A percentile compares a stretch with the other conserved stretches of the same genome.
Conservation (phyloP, 2,113 vertebrate species). For the Indicator indicator region DNA sequence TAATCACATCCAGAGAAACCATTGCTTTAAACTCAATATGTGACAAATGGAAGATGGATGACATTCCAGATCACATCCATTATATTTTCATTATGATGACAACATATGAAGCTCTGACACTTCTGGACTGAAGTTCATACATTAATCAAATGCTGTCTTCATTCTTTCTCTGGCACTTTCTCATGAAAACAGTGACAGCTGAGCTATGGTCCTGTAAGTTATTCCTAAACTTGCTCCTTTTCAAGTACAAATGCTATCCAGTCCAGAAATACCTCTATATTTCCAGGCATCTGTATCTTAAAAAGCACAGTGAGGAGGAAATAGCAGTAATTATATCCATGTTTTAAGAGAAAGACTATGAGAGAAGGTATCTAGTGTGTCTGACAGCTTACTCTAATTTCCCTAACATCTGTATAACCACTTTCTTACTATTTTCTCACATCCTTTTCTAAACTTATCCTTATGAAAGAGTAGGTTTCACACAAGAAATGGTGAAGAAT, state of each 20-base stretch:
- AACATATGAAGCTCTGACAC: neutral
- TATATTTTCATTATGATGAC: constrained; percentile 34
- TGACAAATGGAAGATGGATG: neutral
- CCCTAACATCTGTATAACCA: neutral
- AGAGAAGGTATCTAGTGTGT: neutral
- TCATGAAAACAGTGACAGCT: neutral
- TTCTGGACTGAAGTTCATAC: neutral
- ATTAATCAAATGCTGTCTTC: constrained; percentile 47
- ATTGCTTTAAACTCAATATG: neutral
- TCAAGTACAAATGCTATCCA: neutral
- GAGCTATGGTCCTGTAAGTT: neutral
- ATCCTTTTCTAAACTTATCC: neutral
- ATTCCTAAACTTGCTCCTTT: neutral
- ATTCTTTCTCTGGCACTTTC: neutral
- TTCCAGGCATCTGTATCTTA: neutral
- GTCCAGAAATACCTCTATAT: neutral
- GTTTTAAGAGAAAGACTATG: neutral
- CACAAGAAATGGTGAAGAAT: neutral
- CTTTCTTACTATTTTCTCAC: neutral
- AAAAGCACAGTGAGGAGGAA: neutral
- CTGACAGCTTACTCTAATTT: neutral
- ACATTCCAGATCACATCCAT: constrained; percentile 10
- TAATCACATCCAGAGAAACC: neutral
- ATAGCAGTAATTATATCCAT: neutral
- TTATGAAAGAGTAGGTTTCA: neutral